These are phyloP conservation scores for Petrocephalus microphthalmus DNA, from an alignment of 2,113 vertebrate genomes.

Conservation along the genomic window DNA sequence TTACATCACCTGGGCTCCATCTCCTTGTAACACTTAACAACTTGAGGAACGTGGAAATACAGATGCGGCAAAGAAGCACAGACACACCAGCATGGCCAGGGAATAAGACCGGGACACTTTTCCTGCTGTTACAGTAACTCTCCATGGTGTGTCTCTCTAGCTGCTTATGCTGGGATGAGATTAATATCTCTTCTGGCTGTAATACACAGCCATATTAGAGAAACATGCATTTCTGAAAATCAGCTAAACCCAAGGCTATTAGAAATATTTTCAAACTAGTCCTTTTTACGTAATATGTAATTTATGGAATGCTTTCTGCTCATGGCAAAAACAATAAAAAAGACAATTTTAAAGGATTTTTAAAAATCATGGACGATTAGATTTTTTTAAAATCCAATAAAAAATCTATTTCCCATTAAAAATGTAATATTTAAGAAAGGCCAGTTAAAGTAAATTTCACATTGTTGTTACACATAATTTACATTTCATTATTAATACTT, in stretches of 20 bases:
- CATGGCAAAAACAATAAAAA: background rate
- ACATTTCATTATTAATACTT: background rate
- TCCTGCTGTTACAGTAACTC: background rate
- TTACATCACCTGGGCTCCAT: background rate
- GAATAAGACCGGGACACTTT: background rate
- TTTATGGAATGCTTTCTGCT: background rate
- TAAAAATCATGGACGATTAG: background rate
- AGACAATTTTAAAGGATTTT: background rate
- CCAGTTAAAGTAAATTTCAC: background rate
- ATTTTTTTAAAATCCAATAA: background rate
- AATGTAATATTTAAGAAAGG: background rate
- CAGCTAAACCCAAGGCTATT: background rate
- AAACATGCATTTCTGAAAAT: background rate
- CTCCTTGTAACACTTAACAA: background rate
- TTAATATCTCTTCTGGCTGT: background rate
- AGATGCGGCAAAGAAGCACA: background rate
- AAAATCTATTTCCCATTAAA: background rate
- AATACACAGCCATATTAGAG: background rate
- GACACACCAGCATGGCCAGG: background rate
- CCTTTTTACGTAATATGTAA: background rate
- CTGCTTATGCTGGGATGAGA: background rate
- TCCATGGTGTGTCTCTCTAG: background rate
- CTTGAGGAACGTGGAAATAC: background rate
- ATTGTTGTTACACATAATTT: background rate
- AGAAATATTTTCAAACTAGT: background rate